Evolutionary conservation across 2,113 vertebrate species (phyloP), one percentile per base, ranked within the genome.

Genomic region (Myxocyprinus asiaticus): DNA sequence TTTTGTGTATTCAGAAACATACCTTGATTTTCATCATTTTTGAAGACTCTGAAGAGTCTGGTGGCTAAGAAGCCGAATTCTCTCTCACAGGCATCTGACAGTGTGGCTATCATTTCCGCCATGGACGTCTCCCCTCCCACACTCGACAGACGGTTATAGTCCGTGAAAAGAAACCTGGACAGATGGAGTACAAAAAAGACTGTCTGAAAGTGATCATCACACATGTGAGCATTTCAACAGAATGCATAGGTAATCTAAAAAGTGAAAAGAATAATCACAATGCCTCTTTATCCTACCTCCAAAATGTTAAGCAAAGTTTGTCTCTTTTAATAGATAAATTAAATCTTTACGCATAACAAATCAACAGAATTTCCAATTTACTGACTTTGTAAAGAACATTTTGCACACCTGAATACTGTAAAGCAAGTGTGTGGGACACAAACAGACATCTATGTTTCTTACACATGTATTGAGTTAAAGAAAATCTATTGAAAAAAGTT

Each of bases 91-190:
- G 97, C 96, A 81, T 99, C 98, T 4, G 97, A 99, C 80, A 99
- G 94, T 0, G 97, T 98, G 45, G 98, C 98, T n/a, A 99, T 95
- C 98, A 99, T 99, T 86, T 99, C 98, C 44, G 98, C 98, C 95
- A 99, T 90, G 10, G 97, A 99, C 0, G 98, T 99, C 86, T 99
- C 98, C 77, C 98, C 98, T 61, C 98, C 98, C 58, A 99, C 95
- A 62, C 98, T 99, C 80, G 98, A 99, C 84, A 99, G 91, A 50
- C 98, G 95, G 78, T 97, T 99, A 88, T 99, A 99, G 86, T 99
- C 98, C 0, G 98, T 99, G 84, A 99, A 99, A 81, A 99, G 87
- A 91, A 99, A 99, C 87, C 98, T 99, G 85, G 14, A 4, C 82
- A 76, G 81, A 84, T 44, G 62, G 85, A 51, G 67, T 4, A 79